Evolutionary conservation across 2,888 invertebrate species (phyloP).

Genomic region (Thymelicus sylvestris): DNA sequence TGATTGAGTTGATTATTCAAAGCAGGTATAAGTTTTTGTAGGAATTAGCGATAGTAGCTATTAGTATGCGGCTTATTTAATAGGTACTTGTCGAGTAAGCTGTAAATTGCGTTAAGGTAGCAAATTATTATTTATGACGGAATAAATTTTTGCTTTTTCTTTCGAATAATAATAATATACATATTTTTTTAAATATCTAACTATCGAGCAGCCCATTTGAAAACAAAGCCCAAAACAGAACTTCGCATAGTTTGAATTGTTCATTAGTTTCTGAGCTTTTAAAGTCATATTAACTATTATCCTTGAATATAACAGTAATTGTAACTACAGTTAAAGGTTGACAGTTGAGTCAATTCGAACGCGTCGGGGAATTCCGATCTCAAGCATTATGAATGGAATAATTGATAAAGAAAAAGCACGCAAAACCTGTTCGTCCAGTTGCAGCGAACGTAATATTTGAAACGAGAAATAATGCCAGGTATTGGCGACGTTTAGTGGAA

Average conservation of each 20-base stretch:
- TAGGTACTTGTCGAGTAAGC: background rate
- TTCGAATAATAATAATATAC: no score
- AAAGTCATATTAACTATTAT: background rate
- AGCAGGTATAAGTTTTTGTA: no score
- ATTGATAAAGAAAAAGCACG: constrained; percentile 44
- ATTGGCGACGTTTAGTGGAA: constrained; percentile 36
- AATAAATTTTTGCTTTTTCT: no score
- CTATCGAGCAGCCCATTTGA: no score
- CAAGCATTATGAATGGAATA: constrained; percentile 49
- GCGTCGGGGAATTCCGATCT: constrained; percentile 43
- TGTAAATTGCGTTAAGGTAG: no score
- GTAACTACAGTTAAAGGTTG: constrained; percentile 10
- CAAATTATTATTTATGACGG: no score
- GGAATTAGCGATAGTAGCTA: background rate
- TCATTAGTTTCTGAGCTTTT: background rate
- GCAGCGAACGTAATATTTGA: constrained; percentile 33
- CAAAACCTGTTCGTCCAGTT: constrained; percentile 43
- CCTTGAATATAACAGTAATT: background rate
- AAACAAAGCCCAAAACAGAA: no score
- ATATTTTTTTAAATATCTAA: no score
- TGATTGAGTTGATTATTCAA: no score
- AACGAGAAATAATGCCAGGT: constrained; percentile 26
- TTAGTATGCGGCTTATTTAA: background rate
- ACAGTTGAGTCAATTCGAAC: constrained; percentile 14
- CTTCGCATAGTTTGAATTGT: no score